Conservation (phyloP, 2,113 vertebrate species). For the Tachycineta bicolor region DNA sequence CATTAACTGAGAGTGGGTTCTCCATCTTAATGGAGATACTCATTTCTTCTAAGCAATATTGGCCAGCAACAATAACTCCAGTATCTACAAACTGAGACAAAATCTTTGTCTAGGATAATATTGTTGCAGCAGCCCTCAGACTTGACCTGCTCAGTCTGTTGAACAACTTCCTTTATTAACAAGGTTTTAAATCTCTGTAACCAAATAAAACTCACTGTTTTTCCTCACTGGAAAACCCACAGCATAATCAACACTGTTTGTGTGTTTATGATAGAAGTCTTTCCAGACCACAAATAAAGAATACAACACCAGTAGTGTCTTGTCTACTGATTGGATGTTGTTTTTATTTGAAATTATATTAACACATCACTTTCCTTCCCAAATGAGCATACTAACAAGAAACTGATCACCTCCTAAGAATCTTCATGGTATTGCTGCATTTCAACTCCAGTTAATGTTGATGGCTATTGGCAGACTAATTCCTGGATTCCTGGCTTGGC, state of each 20-base stretch:
- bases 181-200: not conserved
- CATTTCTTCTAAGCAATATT: not conserved
- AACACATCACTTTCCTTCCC: not conserved
- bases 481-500: not conserved
- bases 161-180: not conserved
- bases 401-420: not conserved
- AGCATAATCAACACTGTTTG: not conserved
- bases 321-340: not conserved
- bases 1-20: not conserved
- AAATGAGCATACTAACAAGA: not conserved
- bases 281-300: conserved; percentile 37
- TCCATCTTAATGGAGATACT: not conserved
- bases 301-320: not conserved
- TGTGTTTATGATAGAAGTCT: not conserved
- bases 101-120: not conserved
- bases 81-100: not conserved
- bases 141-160: not conserved
- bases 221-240: not conserved
- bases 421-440: not conserved
- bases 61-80: not conserved
- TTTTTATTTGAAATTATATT: not conserved
- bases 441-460: not conserved
- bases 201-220: not conserved
- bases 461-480: not conserved
- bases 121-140: not conserved